Evolutionary conservation across 2,113 vertebrate genomes (phyloP).

Genomic region (Gambusia holbrooki): DNA sequence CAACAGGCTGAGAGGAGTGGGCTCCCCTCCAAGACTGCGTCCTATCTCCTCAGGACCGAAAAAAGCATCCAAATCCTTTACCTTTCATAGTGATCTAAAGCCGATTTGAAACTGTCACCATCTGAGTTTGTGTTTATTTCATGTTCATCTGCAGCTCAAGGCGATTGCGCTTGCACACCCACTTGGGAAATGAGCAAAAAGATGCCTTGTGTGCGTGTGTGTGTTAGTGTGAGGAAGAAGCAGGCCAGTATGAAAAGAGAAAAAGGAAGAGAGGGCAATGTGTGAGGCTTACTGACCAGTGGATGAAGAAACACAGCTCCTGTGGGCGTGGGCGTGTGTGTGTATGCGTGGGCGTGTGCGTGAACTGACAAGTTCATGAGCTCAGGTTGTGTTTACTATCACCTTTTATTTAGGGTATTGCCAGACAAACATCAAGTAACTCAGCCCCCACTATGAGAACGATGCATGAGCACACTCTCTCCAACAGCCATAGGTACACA

Average conservation of each 20-base stretch:
- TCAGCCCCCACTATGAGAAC: constrained; percentile 38
- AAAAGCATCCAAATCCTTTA: constrained; percentile 79
- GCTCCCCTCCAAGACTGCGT: constrained; percentile 75
- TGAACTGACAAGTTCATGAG: constrained; percentile 18
- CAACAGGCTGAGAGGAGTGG: constrained; percentile 74
- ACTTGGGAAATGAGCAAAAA: constrained; percentile 73
- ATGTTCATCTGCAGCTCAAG: constrained; percentile 79
- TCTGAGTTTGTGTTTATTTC: constrained; percentile 78
- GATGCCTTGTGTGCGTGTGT: constrained; percentile 32
- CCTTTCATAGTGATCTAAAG: constrained; percentile 80
- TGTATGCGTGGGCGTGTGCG: not conserved
- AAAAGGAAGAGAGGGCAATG: not conserved
- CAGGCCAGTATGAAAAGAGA: constrained; percentile 22
- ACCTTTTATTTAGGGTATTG: constrained; percentile 33
- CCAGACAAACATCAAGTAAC: constrained; percentile 50
- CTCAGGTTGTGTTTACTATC: constrained; percentile 14
- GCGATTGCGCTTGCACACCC: constrained; percentile 75
- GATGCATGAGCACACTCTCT: constrained; percentile 57
- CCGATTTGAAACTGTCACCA: constrained; percentile 80
- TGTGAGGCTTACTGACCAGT: constrained; percentile 38
- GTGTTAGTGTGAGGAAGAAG: constrained; percentile 4
- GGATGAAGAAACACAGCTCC: constrained; percentile 11
- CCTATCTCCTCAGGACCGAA: constrained; percentile 75
- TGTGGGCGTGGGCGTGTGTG: not conserved
- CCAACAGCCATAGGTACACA: constrained; percentile 32